phyloP scores from a whole-genome alignment of 2,113 vertebrate species.

The Arothron firmamentum region DNA sequence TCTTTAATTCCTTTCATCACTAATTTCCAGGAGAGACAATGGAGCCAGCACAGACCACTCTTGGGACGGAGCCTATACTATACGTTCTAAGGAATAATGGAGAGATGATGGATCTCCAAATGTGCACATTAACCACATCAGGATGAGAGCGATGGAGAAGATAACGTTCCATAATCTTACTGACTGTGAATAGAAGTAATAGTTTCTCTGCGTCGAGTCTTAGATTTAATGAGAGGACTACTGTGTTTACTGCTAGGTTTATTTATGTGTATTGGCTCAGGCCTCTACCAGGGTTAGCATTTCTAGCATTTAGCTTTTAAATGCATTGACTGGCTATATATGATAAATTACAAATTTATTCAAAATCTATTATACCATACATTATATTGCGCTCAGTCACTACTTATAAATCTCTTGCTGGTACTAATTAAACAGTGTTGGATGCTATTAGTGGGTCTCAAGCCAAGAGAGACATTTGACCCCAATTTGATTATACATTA shows the following conservation, averaged over 20 bases:
- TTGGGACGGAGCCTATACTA: constrained; percentile 23
- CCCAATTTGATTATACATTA: no score
- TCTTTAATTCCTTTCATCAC: constrained; percentile 54
- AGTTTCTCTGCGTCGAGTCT: not conserved
- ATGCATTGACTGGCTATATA: no score
- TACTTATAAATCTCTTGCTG: no score
- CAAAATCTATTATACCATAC: no score
- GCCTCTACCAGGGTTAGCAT: no score
- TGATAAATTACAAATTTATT: no score
- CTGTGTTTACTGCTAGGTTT: not conserved
- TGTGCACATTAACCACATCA: constrained; percentile 35
- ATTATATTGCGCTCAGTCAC: no score
- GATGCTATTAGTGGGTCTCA: no score
- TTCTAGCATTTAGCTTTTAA: no score
- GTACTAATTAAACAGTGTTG: no score
- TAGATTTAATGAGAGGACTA: not conserved
- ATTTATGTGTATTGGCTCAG: not conserved
- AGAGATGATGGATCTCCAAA: constrained; percentile 30
- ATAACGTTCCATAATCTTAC: constrained; percentile 27
- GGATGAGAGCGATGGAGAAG: constrained; percentile 24
- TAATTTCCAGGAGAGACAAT: constrained; percentile 66
- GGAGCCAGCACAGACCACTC: constrained; percentile 22
- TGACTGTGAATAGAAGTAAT: not conserved
- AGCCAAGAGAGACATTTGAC: no score
- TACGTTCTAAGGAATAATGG: constrained; percentile 27